Evolutionary conservation across 2,888 invertebrate species (phyloP).

Genomic region (Timandra comae): DNA sequence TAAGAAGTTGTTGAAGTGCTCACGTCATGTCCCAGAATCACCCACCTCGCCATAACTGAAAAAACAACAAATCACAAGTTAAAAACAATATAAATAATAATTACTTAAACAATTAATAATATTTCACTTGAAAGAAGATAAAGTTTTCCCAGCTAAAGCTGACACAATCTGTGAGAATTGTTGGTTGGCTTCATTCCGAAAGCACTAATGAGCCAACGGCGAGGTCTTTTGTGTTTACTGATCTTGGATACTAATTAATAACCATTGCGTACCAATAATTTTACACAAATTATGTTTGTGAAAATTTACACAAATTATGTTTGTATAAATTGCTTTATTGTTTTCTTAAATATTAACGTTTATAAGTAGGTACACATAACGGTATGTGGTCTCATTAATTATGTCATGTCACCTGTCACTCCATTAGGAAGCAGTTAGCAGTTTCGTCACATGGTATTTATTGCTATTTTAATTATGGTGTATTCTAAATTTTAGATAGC

Average conservation of each 20-base stretch:
- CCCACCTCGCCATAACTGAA: slow-evolving; percentile 26
- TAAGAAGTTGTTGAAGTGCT: too few relatives aligned
- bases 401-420: too few relatives aligned
- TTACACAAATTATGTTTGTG: neutral
- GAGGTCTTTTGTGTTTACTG: slow-evolving; percentile 32
- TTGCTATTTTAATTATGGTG: too few relatives aligned
- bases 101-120: slow-evolving; percentile 26
- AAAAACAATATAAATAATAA: slow-evolving; percentile 30
- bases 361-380: neutral
- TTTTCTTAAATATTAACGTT: too few relatives aligned
- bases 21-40: too few relatives aligned
- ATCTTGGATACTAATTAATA: slow-evolving; percentile 27
- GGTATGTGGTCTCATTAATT: too few relatives aligned
- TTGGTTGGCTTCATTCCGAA: slow-evolving; percentile 35
- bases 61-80: slow-evolving; percentile 31
- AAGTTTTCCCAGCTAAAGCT: slow-evolving; percentile 38
- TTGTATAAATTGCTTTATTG: too few relatives aligned
- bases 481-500: too few relatives aligned
- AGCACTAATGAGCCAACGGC: slow-evolving; percentile 24
- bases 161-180: slow-evolving; percentile 51
- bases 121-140: slow-evolving; percentile 38
- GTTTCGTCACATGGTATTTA: too few relatives aligned
- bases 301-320: too few relatives aligned
- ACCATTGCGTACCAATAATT: slow-evolving; percentile 18
- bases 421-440: too few relatives aligned